Conservation (phyloP, 2,797 vertebrate species). For the Odontamblyopus lacepedii region DNA sequence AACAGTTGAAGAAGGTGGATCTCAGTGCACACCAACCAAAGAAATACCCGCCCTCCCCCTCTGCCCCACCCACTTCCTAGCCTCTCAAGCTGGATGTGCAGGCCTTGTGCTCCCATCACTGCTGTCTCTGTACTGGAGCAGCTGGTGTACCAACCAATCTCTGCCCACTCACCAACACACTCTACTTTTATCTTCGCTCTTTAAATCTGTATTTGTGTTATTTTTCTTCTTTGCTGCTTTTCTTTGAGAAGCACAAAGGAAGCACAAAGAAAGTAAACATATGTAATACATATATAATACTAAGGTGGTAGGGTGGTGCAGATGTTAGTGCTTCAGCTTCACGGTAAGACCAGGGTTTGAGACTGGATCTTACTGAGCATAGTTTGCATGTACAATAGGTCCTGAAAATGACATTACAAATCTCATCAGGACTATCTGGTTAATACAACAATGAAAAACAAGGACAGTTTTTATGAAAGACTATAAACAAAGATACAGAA, state of each 20-base stretch:
- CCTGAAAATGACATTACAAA: too few relatives aligned
- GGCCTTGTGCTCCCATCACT: constrained; percentile 43
- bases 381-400: too few relatives aligned
- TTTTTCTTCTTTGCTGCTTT: background rate
- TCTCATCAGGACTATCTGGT: too few relatives aligned
- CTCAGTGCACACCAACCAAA: constrained; percentile 54
- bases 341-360: too few relatives aligned
- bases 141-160: constrained; percentile 47
- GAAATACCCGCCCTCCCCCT: constrained; percentile 34
- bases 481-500: background rate
- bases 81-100: constrained; percentile 61
- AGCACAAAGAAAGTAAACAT: background rate
- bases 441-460: too few relatives aligned
- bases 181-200: constrained; percentile 32
- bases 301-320: too few relatives aligned
- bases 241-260: background rate
- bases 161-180: constrained; percentile 30
- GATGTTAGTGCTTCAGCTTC: too few relatives aligned
- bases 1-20: constrained; percentile 32
- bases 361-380: too few relatives aligned
- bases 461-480: background rate
- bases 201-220: background rate
- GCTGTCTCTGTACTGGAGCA: constrained; percentile 40
- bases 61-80: constrained; percentile 37
- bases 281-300: background rate